Percentiles rank a stretch among this genome's conserved stretches.
phyloP scores from a whole-genome alignment of 2,113 vertebrate species.

The Sisor rabdophorus region DNA sequence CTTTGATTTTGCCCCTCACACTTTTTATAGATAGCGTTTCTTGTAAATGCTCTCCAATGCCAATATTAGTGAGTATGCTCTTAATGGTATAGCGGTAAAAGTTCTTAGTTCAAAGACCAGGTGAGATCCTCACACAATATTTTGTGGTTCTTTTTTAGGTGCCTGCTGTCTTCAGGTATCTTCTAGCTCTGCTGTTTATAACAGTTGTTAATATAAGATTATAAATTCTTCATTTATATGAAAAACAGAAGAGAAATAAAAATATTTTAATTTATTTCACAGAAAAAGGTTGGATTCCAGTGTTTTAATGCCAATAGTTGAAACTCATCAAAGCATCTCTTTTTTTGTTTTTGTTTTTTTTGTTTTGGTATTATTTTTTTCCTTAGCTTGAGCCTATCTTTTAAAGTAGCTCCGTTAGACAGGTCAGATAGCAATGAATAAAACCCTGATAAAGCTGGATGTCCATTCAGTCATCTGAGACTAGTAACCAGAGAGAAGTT shows the following conservation, averaged over 20 bases:
- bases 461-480: slow-evolving; percentile 4
- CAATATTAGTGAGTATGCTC: neutral
- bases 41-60: too few relatives aligned
- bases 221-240: too few relatives aligned
- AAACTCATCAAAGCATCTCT: neutral
- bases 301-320: neutral
- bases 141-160: slow-evolving; percentile 2
- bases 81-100: too few relatives aligned
- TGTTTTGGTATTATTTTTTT: neutral
- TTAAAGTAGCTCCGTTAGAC: neutral
- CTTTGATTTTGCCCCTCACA: too few relatives aligned
- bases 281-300: neutral
- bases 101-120: too few relatives aligned
- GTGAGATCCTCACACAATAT: neutral
- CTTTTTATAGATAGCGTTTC: too few relatives aligned
- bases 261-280: too few relatives aligned
- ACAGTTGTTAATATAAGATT: too few relatives aligned
- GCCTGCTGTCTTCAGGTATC: neutral
- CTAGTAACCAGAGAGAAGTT: slow-evolving; percentile 36
- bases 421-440: slow-evolving; percentile 30
- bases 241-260: too few relatives aligned
- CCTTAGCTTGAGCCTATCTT: neutral
- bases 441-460: slow-evolving; percentile 28
- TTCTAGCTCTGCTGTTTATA: neutral
- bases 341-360: too few relatives aligned